These are phyloP conservation scores for Aleadryas rufinucha DNA, from an alignment of 2,113 vertebrate species.

Conservation along the genomic window DNA sequence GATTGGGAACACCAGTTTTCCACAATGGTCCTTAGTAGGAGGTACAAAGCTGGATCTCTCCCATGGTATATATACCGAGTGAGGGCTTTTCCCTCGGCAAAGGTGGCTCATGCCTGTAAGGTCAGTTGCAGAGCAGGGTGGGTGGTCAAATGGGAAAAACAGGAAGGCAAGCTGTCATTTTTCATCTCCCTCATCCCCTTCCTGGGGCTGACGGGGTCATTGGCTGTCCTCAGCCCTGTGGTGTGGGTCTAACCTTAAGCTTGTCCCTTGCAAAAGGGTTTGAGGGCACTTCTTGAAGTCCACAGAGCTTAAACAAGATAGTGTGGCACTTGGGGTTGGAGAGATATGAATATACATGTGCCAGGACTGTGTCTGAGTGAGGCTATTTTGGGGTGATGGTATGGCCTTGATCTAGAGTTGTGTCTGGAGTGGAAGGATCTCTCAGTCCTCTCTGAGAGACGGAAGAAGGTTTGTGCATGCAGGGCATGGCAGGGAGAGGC, in stretches of 20 bases:
- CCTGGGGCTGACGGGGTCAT: neutral
- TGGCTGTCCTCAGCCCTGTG: neutral
- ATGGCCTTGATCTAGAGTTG: neutral
- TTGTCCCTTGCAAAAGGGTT: neutral
- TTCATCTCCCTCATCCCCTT: neutral
- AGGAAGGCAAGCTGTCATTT: neutral
- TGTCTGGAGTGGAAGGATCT: neutral
- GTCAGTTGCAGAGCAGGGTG: neutral
- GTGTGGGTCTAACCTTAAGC: neutral
- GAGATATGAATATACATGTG: neutral
- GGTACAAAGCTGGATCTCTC: neutral
- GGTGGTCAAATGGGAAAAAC: neutral
- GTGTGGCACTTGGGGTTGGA: fast-evolving
- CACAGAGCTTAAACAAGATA: neutral
- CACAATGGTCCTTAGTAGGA: neutral
- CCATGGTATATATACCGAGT: neutral
- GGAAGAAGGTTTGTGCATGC: neutral
- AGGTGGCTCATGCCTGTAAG: neutral
- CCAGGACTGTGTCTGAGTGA: neutral
- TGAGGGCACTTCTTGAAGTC: neutral
- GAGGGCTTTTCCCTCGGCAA: neutral
- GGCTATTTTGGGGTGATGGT: neutral
- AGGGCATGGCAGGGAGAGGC: neutral
- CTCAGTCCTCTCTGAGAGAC: neutral
- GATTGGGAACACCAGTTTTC: neutral